Evolutionary conservation across 2,113 vertebrate species (phyloP), one percentile per base, ranked within the genome.

Genomic region (Barnardius zonarius): DNA sequence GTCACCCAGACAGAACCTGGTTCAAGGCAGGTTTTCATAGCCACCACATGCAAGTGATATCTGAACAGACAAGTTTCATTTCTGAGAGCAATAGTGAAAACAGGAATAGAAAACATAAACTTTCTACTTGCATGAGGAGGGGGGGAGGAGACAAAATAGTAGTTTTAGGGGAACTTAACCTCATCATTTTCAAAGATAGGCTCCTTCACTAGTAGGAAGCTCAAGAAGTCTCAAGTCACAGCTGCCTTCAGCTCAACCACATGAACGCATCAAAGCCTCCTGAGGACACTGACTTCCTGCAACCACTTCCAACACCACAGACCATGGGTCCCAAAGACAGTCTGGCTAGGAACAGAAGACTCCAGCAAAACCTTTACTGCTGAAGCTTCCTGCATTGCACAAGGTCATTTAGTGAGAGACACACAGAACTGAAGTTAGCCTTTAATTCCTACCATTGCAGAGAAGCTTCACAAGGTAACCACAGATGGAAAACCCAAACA

Each of bases 351-450:
- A 62, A 22, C 49, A 77, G 54, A 52, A 10, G 70, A 24, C 70
- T 49, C 18, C 68, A 77, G 37, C 46, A 67, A 31, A 72, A 20
- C 31, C 17, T 19, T 12, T 17, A 24, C 62, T 13, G 6, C 57
- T 35, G 20, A 31, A 28, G 6, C 2, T 5, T 13, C 51, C 37
- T 2, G 17, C 13, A 4, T 0, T 7, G 13, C 59, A 85, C 52
- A 17, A n/a, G 15, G 24, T 3, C 37, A 16, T 11, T 80, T 33
- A 41, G 15, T 7, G 7, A 51, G 13, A 61, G 20, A n/a, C 16
- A 13, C 12, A 0, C 0, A 0, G 39, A 91, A 62, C 37, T 35
- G 25, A 82, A 51, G 25, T 5, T 3, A 39, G 1, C 31, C 52
- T 52, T 35, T 8, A 3, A 25, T 1, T 44, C 41, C 35, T 28